Base-by-base conservation (phyloP, 2,797 vertebrate genomes). In the Gastrophryne carolinensis region DNA sequence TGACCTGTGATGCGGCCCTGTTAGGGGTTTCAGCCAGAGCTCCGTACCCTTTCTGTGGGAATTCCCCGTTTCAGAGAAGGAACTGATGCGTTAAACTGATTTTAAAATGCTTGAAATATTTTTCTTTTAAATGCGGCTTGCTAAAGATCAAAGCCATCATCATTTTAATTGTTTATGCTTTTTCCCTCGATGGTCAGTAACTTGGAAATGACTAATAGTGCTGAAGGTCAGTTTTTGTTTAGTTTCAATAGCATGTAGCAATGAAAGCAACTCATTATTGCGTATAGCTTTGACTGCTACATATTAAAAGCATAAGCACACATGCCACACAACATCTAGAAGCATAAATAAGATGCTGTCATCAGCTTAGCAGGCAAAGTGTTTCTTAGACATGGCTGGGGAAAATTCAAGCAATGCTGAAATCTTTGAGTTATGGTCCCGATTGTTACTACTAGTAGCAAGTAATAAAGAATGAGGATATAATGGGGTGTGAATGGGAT, bases 401-500 rank as follows among this genome's bases (percentile, higher is more conserved):
- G 52, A 44, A 57, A n/a, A 56, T 7, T 11, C 21, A 27, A 3
- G 24, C 15, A 24, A 44, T 44, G 44, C 21, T 47, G 44, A 47
- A 54, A 7, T 35, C 10, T 68, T 68, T 2, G 12, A 19, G 30
- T 17, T 13, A 57, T 32, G 15, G n/a, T 27, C 66, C 29, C 32
- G 21, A 24, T 56, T 74, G 19, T 65, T 29, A 63, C 35, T 9
- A 49, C 34, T 9, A 3, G 26, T 27, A 32, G 50, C 26, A 30
- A 53, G 39, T 57, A 77, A 53, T 47, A 37, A 57, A 27, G 60
- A 19, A 27, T 52, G 60, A 29, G 49, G 68, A 9, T 34, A 27
- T 52, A 58, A 29, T 29, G 26, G 61, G 32, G 52, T 69, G 73
- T 58, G 64, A 65, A 58, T 60, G 41, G 63, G 41, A 52, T 3